phyloP scores from a whole-genome alignment of 92 coral and sea anemone genomes.

The Epizoanthus ramosus region DNA sequence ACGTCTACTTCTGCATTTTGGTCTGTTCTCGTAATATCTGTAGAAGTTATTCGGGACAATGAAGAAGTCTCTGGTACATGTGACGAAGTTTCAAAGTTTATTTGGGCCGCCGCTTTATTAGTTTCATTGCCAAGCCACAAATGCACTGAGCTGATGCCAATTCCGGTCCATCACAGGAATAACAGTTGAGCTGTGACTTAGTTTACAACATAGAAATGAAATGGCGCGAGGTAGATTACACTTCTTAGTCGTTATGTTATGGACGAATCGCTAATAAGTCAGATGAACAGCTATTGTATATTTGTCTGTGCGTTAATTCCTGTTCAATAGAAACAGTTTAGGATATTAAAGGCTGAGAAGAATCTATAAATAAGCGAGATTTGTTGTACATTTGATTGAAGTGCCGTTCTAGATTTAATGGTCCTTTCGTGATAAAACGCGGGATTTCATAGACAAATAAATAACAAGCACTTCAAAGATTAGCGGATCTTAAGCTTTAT shows the following conservation, averaged over 20 bases:
- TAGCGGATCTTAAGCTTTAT: constrained; percentile 38
- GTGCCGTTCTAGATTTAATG: neutral
- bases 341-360: neutral
- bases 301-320: too few relatives aligned
- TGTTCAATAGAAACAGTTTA: too few relatives aligned
- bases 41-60: neutral
- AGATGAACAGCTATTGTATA: too few relatives aligned
- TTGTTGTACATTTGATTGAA: neutral
- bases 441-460: constrained; percentile 22
- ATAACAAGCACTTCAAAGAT: constrained; percentile 39
- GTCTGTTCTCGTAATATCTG: neutral
- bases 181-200: neutral
- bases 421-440: constrained; percentile 33
- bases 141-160: constrained; percentile 3
- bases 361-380: neutral
- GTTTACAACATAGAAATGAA: neutral
- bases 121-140: constrained; percentile 18
- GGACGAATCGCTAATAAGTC: too few relatives aligned
- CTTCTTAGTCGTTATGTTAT: too few relatives aligned
- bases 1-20: too few relatives aligned
- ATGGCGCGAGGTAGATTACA: neutral
- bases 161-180: constrained; percentile 10
- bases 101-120: neutral
- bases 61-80: neutral
- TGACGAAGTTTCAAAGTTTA: neutral